These are phyloP conservation scores for Diplolepis rosae DNA, from an alignment of 2,888 invertebrate species.

Conservation along the genomic window DNA sequence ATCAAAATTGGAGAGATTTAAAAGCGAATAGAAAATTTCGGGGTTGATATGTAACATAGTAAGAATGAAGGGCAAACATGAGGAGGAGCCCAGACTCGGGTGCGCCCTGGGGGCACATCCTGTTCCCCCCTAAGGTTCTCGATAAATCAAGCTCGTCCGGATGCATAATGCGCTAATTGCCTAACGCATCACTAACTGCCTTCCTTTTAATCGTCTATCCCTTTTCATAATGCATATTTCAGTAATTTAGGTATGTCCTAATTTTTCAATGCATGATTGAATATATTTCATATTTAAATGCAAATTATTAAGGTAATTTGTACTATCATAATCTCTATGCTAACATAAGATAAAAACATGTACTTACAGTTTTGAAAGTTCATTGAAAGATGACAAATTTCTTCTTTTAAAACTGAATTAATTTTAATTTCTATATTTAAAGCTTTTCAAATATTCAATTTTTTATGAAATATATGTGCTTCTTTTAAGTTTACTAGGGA, in stretches of 20 bases:
- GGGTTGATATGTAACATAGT: background rate
- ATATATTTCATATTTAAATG: too few relatives aligned
- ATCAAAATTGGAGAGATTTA: conserved; percentile 8
- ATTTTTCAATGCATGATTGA: background rate
- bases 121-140: conserved; percentile 56
- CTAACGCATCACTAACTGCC: conserved; percentile 54
- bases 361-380: too few relatives aligned
- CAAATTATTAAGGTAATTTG: too few relatives aligned
- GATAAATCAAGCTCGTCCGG: conserved; percentile 61
- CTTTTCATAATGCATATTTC: background rate
- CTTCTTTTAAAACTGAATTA: too few relatives aligned
- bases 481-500: background rate
- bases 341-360: too few relatives aligned
- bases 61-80: background rate
- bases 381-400: too few relatives aligned
- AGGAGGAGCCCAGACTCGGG: conserved; percentile 41
- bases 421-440: too few relatives aligned
- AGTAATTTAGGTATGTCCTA: background rate
- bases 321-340: too few relatives aligned
- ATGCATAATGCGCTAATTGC: conserved; percentile 62
- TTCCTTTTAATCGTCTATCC: conserved; percentile 39
- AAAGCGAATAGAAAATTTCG: conserved; percentile 2
- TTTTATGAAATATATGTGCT: background rate
- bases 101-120: conserved; percentile 59
- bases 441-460: background rate